Evolutionary conservation across 2,888 invertebrate species (phyloP).

Genomic region (Polyommatus iphigenia): DNA sequence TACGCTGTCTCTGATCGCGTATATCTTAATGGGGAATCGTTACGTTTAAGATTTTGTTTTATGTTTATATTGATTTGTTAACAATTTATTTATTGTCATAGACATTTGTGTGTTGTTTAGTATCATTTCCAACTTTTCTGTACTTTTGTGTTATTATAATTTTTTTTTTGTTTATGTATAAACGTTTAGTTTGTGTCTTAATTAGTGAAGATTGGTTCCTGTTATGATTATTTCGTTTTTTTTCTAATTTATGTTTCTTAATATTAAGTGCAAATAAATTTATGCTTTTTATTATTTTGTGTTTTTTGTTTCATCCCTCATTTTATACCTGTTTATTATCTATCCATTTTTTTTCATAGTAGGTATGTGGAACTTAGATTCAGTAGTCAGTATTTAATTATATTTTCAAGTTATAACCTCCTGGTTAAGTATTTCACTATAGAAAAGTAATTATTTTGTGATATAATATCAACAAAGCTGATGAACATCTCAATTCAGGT

Average conservation of each 20-base stretch:
- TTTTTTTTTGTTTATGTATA: constrained; percentile 53
- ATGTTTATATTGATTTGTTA: constrained; percentile 76
- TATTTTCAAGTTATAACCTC: not conserved
- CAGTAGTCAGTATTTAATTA: not conserved
- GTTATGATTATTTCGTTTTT: constrained; percentile 79
- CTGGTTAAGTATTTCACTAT: not conserved
- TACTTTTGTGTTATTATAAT: constrained; percentile 51
- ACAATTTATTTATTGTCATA: constrained; percentile 60
- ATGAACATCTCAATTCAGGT: not conserved
- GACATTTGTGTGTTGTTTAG: constrained; percentile 61
- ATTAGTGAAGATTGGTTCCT: constrained; percentile 64
- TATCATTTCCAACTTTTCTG: constrained; percentile 46
- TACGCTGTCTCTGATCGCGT: not conserved
- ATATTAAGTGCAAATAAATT: constrained; percentile 74
- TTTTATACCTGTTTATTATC: not conserved
- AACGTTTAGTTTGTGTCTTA: constrained; percentile 48
- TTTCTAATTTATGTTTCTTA: constrained; percentile 68
- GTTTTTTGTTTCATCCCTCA: constrained; percentile 49
- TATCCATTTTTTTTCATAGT: not conserved
- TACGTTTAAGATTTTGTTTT: constrained; percentile 77
- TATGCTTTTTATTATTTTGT: constrained; percentile 68
- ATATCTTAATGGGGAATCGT: constrained; percentile 68
- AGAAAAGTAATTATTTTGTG: not conserved
- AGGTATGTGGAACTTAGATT: not conserved
- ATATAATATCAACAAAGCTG: not conserved